Evolutionary conservation across 2,113 vertebrate species (phyloP).

Genomic region (Lamprotornis superbus): DNA sequence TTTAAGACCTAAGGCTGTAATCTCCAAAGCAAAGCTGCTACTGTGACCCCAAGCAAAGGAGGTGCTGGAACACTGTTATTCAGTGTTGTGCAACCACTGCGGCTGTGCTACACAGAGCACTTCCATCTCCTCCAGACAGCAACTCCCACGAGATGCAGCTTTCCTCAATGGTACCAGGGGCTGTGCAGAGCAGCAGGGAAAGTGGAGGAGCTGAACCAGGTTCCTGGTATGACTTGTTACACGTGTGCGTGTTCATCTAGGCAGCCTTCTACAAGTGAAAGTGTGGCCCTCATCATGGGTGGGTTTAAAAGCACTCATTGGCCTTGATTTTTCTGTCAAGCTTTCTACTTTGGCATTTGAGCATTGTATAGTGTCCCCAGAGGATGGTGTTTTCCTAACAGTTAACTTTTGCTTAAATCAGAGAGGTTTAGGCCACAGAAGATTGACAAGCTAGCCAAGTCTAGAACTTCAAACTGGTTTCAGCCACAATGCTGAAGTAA

Average conservation of each 20-base stretch:
- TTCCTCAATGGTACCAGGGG: background rate
- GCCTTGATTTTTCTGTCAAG: background rate
- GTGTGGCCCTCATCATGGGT: background rate
- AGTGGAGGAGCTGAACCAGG: background rate
- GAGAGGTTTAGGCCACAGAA: background rate
- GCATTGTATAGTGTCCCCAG: background rate
- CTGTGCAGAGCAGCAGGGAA: background rate
- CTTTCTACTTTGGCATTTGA: background rate
- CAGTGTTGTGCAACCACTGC: background rate
- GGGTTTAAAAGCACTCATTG: background rate
- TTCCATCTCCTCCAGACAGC: background rate
- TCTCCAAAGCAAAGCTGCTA: background rate
- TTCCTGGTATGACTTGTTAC: background rate
- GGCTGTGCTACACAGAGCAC: background rate
- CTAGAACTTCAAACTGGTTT: background rate
- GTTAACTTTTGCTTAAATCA: background rate
- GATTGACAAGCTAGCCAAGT: background rate
- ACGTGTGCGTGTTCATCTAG: accelerated
- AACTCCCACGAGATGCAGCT: background rate
- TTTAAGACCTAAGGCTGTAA: background rate
- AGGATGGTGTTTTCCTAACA: background rate
- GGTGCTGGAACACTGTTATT: background rate
- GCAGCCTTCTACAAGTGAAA: background rate
- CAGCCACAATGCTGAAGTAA: background rate
- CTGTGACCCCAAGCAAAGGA: background rate